Evolutionary conservation across 2,113 vertebrate species (phyloP), one percentile per base, ranked within the genome.

Genomic region (Ctenomys sociabilis): DNA sequence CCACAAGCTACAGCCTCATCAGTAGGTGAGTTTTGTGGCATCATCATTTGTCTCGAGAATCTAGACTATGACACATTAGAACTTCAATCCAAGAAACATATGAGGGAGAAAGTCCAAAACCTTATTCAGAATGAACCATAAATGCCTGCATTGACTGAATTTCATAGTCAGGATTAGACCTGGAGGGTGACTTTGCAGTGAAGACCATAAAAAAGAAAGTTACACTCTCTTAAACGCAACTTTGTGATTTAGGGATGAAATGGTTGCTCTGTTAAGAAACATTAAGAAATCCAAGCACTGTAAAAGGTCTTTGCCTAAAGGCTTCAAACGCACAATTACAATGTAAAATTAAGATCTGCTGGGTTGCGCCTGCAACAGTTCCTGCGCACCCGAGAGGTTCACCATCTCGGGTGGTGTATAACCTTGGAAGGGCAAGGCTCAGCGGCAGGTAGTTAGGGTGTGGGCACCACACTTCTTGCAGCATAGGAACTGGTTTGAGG

Each of bases 261-360:
- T 1, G 43, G 30, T 43, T 87, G 61, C 30, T 64, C 30, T 30
- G 54, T n/a, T 89, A 40, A 88, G 73, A 57, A 96, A 85, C 32
- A 57, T 84, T 72, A 64, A 75, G 66, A 91, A 73, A 73, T 64
- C 66, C 21, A 93, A 85, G 82, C 35, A 10, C 37, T 1, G 72
- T 93, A n/a, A 54, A 88, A 95, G 78, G 21, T 28, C 16, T 88
- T 92, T 81, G 85, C 35, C 85, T 64, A 13, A 52, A 40, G 63
- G 17, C 59, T 59, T 61, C 40, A 94, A 92, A 94, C 32, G 82
- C 17, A 80, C 37, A 90, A 30, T 37, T 78, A n/a, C 7, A 3
- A 64, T 80, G 88, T 17, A 82, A 68, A 95, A 59, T 75, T 80
- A 64, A 92, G 37, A 24, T 70, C 30, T 24, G 63, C 19, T n/a